Evolutionary conservation across 2,888 invertebrate genomes (phyloP).

Genomic region (Drosophila mimica): DNA sequence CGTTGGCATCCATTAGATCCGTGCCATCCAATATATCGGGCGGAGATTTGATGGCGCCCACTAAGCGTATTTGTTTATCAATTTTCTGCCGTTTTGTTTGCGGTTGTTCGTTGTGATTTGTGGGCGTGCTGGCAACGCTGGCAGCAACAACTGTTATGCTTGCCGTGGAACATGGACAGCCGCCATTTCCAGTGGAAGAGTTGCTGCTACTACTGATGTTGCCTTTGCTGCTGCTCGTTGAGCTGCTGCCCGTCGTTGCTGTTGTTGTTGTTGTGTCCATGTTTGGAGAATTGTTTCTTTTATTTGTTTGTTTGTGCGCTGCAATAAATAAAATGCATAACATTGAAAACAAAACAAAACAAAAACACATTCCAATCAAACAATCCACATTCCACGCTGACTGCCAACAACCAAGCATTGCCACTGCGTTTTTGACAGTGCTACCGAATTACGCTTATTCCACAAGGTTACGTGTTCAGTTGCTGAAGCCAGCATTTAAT

Average conservation of each 20-base stretch:
- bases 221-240: conserved; percentile 20
- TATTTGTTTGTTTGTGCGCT: conserved; percentile 27
- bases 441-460: conserved; percentile 84
- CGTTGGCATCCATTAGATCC: conserved; percentile 64
- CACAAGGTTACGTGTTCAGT: conserved; percentile 85
- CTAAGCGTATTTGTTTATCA: conserved; percentile 83
- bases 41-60: conserved; percentile 52
- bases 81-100: conserved; percentile 93
- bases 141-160: conserved; percentile 10
- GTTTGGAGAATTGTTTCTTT: conserved; percentile 35
- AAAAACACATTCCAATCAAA: conserved; percentile 15
- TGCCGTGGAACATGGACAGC: conserved; percentile 44
- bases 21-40: conserved; percentile 72
- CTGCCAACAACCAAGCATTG: conserved; percentile 42
- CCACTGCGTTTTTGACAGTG: conserved; percentile 52
- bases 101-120: conserved; percentile 89
- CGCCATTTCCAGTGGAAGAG: conserved; percentile 27
- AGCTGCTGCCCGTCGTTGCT: conserved; percentile 22
- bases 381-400: not conserved
- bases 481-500: conserved; percentile 22
- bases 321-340: conserved; percentile 38
- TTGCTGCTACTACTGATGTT: conserved; percentile 26
- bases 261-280: conserved; percentile 61
- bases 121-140: conserved; percentile 21
- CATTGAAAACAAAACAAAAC: conserved; percentile 9